A percentile compares a stretch with the other conserved stretches of the same genome.
Conservation (phyloP, 2,113 vertebrate genomes). For the Setophaga petechia region DNA sequence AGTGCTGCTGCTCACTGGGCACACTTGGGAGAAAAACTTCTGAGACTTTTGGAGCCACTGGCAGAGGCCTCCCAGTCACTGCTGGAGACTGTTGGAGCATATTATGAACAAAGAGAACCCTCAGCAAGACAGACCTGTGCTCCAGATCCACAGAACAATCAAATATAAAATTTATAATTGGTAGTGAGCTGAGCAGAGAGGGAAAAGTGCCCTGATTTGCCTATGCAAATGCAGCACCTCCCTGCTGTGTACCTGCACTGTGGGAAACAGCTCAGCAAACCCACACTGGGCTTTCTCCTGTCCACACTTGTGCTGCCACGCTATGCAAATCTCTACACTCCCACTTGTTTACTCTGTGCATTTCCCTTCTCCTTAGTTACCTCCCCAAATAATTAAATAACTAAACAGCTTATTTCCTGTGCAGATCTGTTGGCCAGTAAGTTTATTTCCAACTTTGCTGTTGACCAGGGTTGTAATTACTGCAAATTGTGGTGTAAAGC, state of each 20-base stretch:
- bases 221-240: background rate
- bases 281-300: background rate
- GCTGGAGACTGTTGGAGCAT: background rate
- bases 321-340: background rate
- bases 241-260: background rate
- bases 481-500: background rate
- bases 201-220: background rate
- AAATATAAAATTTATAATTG: background rate
- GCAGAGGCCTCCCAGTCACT: background rate
- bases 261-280: slow-evolving; percentile 30
- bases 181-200: background rate
- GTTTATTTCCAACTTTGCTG: background rate
- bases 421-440: background rate
- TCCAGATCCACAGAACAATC: background rate
- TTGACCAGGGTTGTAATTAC: background rate
- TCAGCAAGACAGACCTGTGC: background rate
- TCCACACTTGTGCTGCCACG: background rate
- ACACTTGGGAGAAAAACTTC: background rate
- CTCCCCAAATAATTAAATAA: background rate
- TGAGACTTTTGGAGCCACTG: background rate
- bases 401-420: background rate
- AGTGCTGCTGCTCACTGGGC: background rate
- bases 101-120: background rate
- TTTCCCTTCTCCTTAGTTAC: background rate
- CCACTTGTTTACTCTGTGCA: background rate